Percentiles rank a stretch among this genome's conserved stretches.
These are phyloP conservation scores for Dasyprocta punctata DNA, from an alignment of 2,113 vertebrate species.

Conservation along the genomic window DNA sequence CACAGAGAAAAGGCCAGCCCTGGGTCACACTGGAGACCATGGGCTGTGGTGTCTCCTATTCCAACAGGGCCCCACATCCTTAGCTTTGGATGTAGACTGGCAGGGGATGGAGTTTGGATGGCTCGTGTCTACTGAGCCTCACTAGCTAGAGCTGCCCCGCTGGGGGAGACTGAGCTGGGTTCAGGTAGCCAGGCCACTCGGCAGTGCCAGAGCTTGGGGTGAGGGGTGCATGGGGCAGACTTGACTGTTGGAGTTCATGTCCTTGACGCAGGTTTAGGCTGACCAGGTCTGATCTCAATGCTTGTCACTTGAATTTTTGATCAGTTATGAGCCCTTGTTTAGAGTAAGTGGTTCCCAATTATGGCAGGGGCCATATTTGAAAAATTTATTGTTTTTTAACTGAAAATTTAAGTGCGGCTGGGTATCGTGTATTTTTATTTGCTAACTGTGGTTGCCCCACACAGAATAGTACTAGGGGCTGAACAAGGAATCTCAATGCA, in stretches of 20 bases:
- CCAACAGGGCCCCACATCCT: neutral
- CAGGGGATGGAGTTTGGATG: accelerated
- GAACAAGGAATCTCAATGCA: neutral
- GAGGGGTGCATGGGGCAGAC: neutral
- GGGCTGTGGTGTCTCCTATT: neutral
- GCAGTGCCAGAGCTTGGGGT: too few relatives aligned
- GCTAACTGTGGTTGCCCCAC: neutral
- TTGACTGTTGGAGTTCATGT: neutral
- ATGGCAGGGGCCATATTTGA: neutral
- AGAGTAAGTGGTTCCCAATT: neutral
- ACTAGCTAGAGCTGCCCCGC: neutral
- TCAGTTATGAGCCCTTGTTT: neutral
- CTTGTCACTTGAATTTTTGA: neutral
- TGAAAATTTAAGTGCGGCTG: neutral
- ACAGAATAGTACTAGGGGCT: neutral
- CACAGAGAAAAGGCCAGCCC: slow-evolving; percentile 32
- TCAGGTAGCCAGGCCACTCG: accelerated
- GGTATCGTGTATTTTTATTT: neutral
- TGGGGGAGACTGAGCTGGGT: neutral
- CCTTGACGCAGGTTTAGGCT: neutral
- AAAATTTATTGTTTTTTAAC: neutral
- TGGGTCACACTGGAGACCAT: neutral
- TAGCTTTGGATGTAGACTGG: neutral
- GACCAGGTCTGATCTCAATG: neutral
- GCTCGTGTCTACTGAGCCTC: neutral